These are phyloP conservation scores for Drosophila helvetica DNA, from an alignment of 2,888 invertebrate species.

Conservation along the genomic window DNA sequence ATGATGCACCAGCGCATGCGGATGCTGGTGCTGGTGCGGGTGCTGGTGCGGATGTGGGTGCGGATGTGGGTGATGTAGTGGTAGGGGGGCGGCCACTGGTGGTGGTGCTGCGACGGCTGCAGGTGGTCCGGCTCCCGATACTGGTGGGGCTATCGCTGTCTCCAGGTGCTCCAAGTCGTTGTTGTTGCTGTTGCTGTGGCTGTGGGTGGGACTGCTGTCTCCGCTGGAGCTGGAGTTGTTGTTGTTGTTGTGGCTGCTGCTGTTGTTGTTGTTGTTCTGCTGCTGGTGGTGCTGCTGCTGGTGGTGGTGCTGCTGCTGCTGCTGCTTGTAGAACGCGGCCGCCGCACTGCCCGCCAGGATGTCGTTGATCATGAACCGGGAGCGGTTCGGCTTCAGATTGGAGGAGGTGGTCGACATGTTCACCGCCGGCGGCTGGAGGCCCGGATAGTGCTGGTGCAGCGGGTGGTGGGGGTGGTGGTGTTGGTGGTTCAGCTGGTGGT, in stretches of 20 bases:
- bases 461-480: slow-evolving; percentile 46
- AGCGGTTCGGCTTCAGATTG: slow-evolving; percentile 81
- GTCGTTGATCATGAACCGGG: slow-evolving; percentile 82
- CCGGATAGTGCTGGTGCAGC: slow-evolving; percentile 19
- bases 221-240: slow-evolving; percentile 47
- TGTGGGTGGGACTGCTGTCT: slow-evolving; percentile 50
- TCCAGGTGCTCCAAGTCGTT: slow-evolving; percentile 27
- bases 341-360: slow-evolving; percentile 82
- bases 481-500: slow-evolving; percentile 31
- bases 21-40: slow-evolving; percentile 49
- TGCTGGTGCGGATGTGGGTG: slow-evolving; percentile 42
- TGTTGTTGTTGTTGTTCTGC: slow-evolving; percentile 59
- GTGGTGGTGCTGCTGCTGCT: slow-evolving; percentile 68
- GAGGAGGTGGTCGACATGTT: slow-evolving; percentile 63
- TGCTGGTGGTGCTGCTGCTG: slow-evolving; percentile 44
- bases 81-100: slow-evolving; percentile 21
- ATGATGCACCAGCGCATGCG: slow-evolving; percentile 53
- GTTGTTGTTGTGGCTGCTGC: slow-evolving; percentile 37
- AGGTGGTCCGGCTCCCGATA: slow-evolving; percentile 3
- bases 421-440: slow-evolving; percentile 16
- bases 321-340: slow-evolving; percentile 81
- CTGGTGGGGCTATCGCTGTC: slow-evolving; percentile 1
- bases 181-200: slow-evolving; percentile 38
- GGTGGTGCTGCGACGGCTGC: slow-evolving; percentile 37
- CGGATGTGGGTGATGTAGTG: slow-evolving; percentile 46